Evolutionary conservation across 2,797 vertebrate species (phyloP).

Genomic region (Staurois parvus): DNA sequence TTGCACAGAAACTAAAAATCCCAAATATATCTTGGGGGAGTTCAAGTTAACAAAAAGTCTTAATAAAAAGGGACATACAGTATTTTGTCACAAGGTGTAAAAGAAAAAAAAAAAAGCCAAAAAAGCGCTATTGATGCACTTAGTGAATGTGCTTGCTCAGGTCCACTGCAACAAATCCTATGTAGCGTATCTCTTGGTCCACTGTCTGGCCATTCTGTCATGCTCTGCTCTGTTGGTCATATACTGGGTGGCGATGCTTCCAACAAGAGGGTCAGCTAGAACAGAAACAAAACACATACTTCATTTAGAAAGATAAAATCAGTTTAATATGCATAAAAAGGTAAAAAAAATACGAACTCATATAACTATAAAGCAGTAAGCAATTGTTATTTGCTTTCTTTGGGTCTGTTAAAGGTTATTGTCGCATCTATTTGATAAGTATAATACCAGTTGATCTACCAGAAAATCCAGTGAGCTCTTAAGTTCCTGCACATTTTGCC

Average conservation of each 20-base stretch:
- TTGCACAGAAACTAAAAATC: conserved; percentile 93
- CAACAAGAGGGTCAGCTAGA: conserved; percentile 84
- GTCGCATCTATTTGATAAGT: too few relatives aligned
- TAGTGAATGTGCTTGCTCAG: conserved; percentile 97
- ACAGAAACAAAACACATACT: conserved; percentile 61
- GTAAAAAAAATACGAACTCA: too few relatives aligned
- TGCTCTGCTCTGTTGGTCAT: conserved; percentile 87
- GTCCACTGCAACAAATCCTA: conserved; percentile 79
- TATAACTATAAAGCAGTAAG: too few relatives aligned
- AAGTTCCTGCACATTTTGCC: too few relatives aligned
- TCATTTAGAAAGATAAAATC: neutral
- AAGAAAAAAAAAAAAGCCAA: conserved; percentile 77
- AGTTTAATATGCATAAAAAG: neutral
- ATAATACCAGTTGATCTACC: too few relatives aligned
- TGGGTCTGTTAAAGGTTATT: too few relatives aligned
- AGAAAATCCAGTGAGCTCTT: too few relatives aligned
- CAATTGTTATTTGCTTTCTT: too few relatives aligned
- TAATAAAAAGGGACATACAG: conserved; percentile 73
- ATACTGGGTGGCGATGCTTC: conserved; percentile 85
- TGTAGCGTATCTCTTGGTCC: conserved; percentile 86
- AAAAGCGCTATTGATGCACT: conserved; percentile 88
- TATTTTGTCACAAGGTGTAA: conserved; percentile 90
- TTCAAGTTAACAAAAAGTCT: conserved; percentile 92
- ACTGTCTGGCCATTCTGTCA: conserved; percentile 85
- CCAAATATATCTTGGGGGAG: conserved; percentile 89